Percentiles rank a stretch among this genome's conserved stretches.
Evolutionary conservation across 2,113 vertebrate species (phyloP).

Genomic region (Cercocebus atys): DNA sequence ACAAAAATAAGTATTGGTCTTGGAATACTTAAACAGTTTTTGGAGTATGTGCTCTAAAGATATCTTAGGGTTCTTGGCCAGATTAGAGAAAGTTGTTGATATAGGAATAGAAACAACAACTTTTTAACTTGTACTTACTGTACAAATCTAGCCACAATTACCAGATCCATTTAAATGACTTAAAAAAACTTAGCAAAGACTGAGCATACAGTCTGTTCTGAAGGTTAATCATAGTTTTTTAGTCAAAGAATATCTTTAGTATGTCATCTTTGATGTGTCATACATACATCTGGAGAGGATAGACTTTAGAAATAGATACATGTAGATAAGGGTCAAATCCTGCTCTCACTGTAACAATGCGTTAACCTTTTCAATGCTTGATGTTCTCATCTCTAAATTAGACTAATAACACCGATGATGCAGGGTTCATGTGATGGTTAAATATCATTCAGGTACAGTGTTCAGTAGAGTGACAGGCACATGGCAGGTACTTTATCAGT

Average conservation of each 20-base stretch:
- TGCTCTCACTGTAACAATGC: background rate
- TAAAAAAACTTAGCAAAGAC: background rate
- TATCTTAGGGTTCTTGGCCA: conserved; percentile 41
- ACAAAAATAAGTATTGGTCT: conserved; percentile 62
- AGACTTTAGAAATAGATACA: background rate
- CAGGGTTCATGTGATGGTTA: background rate
- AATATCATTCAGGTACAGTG: background rate
- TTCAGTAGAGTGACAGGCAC: background rate
- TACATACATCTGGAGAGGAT: background rate
- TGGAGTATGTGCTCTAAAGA: conserved; percentile 48
- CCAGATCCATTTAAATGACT: conserved; percentile 41
- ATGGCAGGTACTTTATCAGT: background rate
- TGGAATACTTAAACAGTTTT: conserved; percentile 59
- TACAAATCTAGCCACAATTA: conserved; percentile 26
- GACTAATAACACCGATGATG: background rate
- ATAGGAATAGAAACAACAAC: background rate
- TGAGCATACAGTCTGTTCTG: background rate
- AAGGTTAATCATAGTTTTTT: background rate
- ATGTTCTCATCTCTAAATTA: background rate
- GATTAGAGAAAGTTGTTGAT: conserved; percentile 58
- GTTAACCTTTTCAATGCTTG: background rate
- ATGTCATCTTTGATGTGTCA: background rate
- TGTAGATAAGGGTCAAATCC: background rate
- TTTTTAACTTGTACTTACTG: conserved; percentile 55
- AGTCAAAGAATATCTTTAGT: background rate